Conservation (phyloP, 2,797 vertebrate genomes). For the Rhinella marina region DNA sequence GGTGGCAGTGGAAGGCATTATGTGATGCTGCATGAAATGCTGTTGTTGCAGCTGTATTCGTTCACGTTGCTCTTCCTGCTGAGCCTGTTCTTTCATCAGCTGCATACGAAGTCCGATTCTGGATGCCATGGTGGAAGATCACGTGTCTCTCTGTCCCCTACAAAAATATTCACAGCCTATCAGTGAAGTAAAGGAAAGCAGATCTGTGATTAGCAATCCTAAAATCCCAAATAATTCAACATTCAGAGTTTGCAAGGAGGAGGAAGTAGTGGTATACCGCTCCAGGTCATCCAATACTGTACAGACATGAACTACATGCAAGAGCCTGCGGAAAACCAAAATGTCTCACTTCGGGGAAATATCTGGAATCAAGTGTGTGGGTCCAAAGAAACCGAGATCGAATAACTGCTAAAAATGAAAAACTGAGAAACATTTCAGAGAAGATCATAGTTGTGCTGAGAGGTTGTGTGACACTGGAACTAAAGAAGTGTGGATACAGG, state of each 20-base stretch:
- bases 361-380: too few species aligned
- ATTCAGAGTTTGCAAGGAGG: not conserved
- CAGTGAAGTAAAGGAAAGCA: not conserved
- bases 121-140: slow-evolving; percentile 83
- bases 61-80: slow-evolving; percentile 97
- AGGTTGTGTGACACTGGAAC: too few species aligned
- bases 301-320: not conserved
- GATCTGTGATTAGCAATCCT: not conserved
- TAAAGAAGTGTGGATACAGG: too few species aligned
- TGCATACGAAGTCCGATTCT: slow-evolving; percentile 93
- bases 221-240: not conserved
- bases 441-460: too few species aligned
- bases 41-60: slow-evolving; percentile 89
- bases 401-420: too few species aligned
- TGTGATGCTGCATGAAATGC: slow-evolving; percentile 77
- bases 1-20: slow-evolving; percentile 78
- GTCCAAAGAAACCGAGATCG: too few species aligned
- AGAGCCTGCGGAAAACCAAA: too few species aligned
- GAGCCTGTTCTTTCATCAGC: slow-evolving; percentile 97
- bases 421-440: too few species aligned
- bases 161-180: not conserved
- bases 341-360: too few species aligned
- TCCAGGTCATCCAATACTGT: too few species aligned
- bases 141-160: not conserved
- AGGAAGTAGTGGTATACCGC: not conserved